A percentile compares a stretch with the other conserved stretches of the same genome.
Evolutionary conservation across 2,797 vertebrate genomes (phyloP).

Genomic region (Cichlasoma orientale): DNA sequence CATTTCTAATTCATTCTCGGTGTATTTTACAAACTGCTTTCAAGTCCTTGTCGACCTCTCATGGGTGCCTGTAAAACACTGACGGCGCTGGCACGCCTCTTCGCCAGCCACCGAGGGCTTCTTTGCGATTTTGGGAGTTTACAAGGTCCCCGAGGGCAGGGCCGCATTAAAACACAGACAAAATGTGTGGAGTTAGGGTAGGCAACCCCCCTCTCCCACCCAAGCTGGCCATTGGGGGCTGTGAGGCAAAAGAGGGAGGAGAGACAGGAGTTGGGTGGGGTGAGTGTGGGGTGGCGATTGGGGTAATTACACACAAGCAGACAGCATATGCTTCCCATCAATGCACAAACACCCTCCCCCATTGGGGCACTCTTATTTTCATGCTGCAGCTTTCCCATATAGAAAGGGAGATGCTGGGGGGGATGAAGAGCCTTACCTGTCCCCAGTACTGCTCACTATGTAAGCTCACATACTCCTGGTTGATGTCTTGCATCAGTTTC

Average conservation of each 20-base stretch:
- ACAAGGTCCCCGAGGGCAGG: constrained; percentile 71
- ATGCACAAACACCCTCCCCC: constrained; percentile 73
- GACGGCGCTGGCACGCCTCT: constrained; percentile 65
- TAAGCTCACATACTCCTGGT: constrained; percentile 3
- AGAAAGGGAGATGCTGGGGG: constrained; percentile 22
- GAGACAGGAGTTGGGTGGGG: constrained; percentile 13
- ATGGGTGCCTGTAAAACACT: constrained; percentile 56
- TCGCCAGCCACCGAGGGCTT: constrained; percentile 55
- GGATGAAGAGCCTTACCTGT: constrained; percentile 58
- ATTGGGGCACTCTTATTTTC: constrained; percentile 77
- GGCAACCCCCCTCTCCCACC: constrained; percentile 31
- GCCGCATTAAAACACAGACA: constrained; percentile 70
- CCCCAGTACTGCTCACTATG: neutral
- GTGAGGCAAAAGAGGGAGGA: constrained; percentile 58
- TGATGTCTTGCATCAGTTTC: constrained; percentile 8
- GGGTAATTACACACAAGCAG: constrained; percentile 83
- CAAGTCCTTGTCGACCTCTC: constrained; percentile 43
- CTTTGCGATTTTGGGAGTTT: constrained; percentile 71
- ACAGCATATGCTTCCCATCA: constrained; percentile 87
- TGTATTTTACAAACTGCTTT: constrained; percentile 48
- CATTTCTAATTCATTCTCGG: constrained; percentile 32
- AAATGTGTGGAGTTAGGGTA: constrained; percentile 64
- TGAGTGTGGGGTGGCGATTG: constrained; percentile 64
- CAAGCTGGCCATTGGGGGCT: constrained; percentile 58
- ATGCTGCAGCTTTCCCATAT: constrained; percentile 58